phyloP scores from a whole-genome alignment of 2,888 invertebrate species.

The Cheilosia soror region DNA sequence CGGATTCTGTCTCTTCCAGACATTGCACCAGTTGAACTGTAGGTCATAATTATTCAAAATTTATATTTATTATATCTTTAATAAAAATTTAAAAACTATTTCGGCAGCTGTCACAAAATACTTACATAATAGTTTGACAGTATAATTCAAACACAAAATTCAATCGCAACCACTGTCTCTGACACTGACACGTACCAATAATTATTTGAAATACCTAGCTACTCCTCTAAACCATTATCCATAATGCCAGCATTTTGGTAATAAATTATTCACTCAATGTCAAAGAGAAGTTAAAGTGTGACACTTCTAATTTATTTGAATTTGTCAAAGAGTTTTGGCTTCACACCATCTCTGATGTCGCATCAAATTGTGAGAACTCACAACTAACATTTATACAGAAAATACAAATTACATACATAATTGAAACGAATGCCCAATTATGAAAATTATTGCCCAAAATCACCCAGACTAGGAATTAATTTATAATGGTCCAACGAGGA shows the following conservation, averaged over 20 bases:
- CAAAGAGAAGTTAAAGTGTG: conserved; percentile 9
- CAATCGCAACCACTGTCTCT: background rate
- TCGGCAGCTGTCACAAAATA: background rate
- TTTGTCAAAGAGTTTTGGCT: conserved; percentile 19
- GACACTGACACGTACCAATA: background rate
- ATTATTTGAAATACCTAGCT: conserved; percentile 1
- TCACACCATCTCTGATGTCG: background rate
- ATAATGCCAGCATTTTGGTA: background rate
- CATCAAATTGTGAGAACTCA: background rate
- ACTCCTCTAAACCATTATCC: background rate
- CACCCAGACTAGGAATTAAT: background rate
- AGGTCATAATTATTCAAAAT: too few relatives aligned
- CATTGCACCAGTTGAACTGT: too few relatives aligned
- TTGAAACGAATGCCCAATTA: background rate
- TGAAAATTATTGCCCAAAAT: conserved; percentile 13
- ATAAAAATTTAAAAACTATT: too few relatives aligned
- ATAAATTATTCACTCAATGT: conserved; percentile 26
- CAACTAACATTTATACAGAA: background rate
- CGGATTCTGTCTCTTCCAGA: too few relatives aligned
- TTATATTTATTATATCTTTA: too few relatives aligned
- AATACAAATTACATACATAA: conserved; percentile 12
- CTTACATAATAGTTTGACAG: background rate
- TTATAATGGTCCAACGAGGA: background rate
- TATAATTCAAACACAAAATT: background rate
- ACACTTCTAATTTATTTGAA: conserved; percentile 23